A percentile compares a stretch with the other conserved stretches of the same genome.
phyloP scores from a whole-genome alignment of 2,113 vertebrate species.

The Aspiorhynchus laticeps region DNA sequence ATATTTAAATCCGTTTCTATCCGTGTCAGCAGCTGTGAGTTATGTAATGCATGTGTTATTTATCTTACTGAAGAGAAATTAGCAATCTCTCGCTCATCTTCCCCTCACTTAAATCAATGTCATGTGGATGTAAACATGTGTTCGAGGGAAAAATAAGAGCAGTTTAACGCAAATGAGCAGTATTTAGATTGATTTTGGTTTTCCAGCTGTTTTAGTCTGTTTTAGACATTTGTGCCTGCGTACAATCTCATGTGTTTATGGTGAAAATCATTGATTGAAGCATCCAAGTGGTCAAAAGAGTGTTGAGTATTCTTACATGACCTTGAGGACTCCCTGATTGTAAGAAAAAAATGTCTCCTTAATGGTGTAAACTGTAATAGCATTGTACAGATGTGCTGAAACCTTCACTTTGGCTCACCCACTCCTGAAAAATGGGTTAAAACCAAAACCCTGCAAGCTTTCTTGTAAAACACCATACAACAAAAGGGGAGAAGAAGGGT shows the following conservation, averaged over 20 bases:
- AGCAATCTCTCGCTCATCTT: background rate
- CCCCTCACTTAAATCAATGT: background rate
- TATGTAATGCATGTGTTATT: conserved; percentile 10
- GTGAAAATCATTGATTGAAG: background rate
- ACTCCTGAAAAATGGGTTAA: background rate
- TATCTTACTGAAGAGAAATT: background rate
- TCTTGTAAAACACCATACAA: no score
- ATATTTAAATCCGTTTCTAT: background rate
- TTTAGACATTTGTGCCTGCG: background rate
- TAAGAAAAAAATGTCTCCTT: background rate
- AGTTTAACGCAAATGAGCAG: background rate
- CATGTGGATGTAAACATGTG: background rate
- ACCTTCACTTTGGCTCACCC: background rate
- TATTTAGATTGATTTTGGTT: background rate
- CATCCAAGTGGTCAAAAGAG: background rate
- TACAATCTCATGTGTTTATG: background rate
- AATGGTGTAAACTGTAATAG: background rate
- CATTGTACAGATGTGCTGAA: background rate
- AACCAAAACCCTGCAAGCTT: background rate
- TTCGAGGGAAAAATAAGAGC: background rate
- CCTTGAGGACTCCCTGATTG: background rate
- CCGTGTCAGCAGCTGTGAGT: background rate
- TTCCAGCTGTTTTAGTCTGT: background rate
- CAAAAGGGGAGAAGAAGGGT: background rate
- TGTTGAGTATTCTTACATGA: background rate